Base-by-base conservation (phyloP, 2,113 vertebrate species). In the Tauraco erythrolophus region DNA sequence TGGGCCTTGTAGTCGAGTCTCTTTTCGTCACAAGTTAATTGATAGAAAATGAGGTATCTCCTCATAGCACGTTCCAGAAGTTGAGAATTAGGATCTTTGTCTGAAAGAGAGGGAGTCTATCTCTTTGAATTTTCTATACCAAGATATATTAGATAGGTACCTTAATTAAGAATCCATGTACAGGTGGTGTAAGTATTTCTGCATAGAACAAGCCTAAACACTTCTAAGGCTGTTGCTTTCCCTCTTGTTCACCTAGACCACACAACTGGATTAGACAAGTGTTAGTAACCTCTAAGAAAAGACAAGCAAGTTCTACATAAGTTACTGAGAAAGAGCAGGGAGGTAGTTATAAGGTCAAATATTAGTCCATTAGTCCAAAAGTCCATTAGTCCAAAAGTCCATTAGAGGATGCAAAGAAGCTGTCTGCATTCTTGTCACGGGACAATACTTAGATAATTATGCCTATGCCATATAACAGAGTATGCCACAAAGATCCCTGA, bases 391-490 rank as follows among this genome's bases (percentile, higher is more conserved):
- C n/a, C n/a, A n/a, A n/a, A n/a, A n/a, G 24, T 30, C 28, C 41
- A 45, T 57, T 51, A 35, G 3, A 61, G 14, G 10, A 79, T 64
- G 8, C 28, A 35, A 64, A 80, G 46, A 70, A n/a, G 19, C 6
- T 65, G 18, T 65, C 13, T 3, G 7, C 4, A 2, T 24, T 92
- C 39, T 18, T 45, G 3, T 39, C 15, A 30, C 0, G 2, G 13
- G n/a, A 23, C 31, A 53, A 23, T 37, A 51, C 10, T 45, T 39
- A 45, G 18, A 19, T 69, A 83, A 46, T 61, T 51, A 56, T 41
- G 45, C 8, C 22, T 37, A 12, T 5, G 24, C 15, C 66, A 6
- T 22, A 24, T 14, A 57, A n/a, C 11, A 61, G 17, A 60, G 13
- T 2, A 3, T 12, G 7, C 30, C 71, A 43, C 57, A 84, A 66